Evolutionary conservation across 2,888 invertebrate species (phyloP).

Genomic region (Maniola hyperantus): DNA sequence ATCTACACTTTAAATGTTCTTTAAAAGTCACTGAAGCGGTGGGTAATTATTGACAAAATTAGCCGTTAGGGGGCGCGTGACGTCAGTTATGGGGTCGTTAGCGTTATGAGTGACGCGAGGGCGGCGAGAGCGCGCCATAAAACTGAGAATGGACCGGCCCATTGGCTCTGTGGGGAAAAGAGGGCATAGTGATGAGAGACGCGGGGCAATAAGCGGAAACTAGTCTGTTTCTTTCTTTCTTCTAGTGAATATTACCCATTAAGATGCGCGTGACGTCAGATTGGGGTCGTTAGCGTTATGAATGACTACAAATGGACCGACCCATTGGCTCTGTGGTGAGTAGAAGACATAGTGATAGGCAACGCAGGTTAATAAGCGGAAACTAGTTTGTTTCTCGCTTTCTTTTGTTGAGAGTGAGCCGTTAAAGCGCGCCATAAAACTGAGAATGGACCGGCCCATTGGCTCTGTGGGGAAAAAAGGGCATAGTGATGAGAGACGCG

Average conservation of each 20-base stretch:
- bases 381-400: too few relatives aligned
- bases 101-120: constrained; percentile 40
- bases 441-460: constrained; percentile 17
- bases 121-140: constrained; percentile 33
- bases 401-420: background rate
- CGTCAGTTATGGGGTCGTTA: constrained; percentile 50
- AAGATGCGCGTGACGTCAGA: background rate
- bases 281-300: too few relatives aligned
- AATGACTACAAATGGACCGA: too few relatives aligned
- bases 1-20: background rate
- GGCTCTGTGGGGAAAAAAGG: background rate
- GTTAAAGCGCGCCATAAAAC: background rate
- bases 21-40: constrained; percentile 19
- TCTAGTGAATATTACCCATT: background rate
- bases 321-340: constrained; percentile 14
- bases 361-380: background rate
- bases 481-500: background rate
- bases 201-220: background rate
- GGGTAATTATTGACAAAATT: constrained; percentile 54
- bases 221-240: too few relatives aligned
- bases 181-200: background rate
- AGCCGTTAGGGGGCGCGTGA: constrained; percentile 59
- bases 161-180: constrained; percentile 8
- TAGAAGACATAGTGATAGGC: background rate
- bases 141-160: constrained; percentile 21